phyloP scores from a whole-genome alignment of 2,888 invertebrate genomes.

The Strigamia transsilvanica region DNA sequence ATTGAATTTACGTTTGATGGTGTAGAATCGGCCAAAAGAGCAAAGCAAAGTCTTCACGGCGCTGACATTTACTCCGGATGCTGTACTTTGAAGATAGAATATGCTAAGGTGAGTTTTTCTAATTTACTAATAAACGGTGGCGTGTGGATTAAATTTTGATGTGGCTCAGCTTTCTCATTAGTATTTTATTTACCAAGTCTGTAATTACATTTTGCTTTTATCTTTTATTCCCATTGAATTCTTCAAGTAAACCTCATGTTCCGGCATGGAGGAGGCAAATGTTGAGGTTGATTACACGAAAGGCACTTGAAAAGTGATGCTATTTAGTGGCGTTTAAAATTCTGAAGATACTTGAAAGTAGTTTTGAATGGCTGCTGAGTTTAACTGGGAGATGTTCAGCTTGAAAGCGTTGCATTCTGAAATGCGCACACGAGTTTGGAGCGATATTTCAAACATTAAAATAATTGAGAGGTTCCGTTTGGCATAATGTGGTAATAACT shows the following conservation, averaged over 20 bases:
- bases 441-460: conserved; percentile 35
- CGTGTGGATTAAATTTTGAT: conserved; percentile 12
- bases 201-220: conserved; percentile 34
- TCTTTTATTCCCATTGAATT: conserved; percentile 29
- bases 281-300: conserved; percentile 1
- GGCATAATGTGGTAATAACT: conserved; percentile 38
- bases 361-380: not conserved
- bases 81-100: conserved; percentile 98
- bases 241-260: not conserved
- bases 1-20: conserved; percentile 82
- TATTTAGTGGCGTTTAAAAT: conserved; percentile 9
- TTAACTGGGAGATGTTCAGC: not conserved
- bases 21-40: conserved; percentile 90
- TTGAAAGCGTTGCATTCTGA: not conserved
- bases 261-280: too few species aligned
- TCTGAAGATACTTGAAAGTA: conserved; percentile 4
- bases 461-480: conserved; percentile 38
- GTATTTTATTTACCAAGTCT: not conserved
- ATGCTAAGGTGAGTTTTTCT: conserved; percentile 87
- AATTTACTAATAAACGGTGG: conserved; percentile 61
- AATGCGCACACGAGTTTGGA: conserved; percentile 13
- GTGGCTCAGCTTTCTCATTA: not conserved
- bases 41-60: conserved; percentile 94
- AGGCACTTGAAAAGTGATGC: not conserved
- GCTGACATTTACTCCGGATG: conserved; percentile 99